phyloP scores from a whole-genome alignment of 37 sponge, comb jelly and placozoan species.

The Amphimedon queenslandica region DNA sequence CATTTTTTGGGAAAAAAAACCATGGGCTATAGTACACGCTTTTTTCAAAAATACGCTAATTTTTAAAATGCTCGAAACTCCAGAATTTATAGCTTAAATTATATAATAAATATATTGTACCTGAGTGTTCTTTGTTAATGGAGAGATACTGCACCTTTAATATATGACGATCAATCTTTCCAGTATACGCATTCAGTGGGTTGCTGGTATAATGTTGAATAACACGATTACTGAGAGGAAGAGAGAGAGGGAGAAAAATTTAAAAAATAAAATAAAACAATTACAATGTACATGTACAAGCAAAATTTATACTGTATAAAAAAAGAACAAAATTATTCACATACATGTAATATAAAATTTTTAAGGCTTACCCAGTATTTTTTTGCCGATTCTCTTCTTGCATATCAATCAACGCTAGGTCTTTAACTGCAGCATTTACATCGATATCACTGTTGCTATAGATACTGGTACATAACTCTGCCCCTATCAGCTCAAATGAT shows the following conservation, averaged over 20 bases:
- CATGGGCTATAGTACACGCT: no score
- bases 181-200: constrained; percentile 48
- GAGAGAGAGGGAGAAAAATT: no score
- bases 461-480: constrained; percentile 8
- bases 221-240: constrained; percentile 33
- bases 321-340: no score
- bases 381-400: constrained; percentile 19
- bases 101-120: constrained; percentile 15
- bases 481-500: constrained; percentile 29
- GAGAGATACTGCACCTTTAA: constrained; percentile 21
- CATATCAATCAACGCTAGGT: constrained; percentile 28
- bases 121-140: constrained; percentile 20
- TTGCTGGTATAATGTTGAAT: constrained; percentile 63
- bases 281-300: no score
- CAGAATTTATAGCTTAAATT: neutral
- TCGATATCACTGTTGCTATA: constrained; percentile 29
- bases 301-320: no score
- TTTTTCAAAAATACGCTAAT: no score
- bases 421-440: constrained; percentile 38
- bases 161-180: constrained; percentile 21
- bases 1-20: no score
- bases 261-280: no score
- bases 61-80: no score
- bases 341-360: no score
- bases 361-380: constrained; percentile 39